These are phyloP conservation scores for Danaus melanippus DNA, from an alignment of 1,140 invertebrate species.

Conservation along the genomic window DNA sequence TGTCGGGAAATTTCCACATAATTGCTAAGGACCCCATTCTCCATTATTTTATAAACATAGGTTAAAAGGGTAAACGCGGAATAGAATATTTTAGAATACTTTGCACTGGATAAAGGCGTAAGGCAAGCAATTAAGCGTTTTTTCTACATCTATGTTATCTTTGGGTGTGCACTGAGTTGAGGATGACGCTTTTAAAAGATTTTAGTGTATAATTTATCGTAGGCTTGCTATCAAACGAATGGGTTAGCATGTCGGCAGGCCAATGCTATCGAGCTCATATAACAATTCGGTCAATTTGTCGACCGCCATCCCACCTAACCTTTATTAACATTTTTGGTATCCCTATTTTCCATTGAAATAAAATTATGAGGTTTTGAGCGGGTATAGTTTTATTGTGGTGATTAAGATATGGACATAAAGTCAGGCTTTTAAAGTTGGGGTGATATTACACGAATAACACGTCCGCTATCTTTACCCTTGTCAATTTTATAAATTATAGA, in stretches of 20 bases:
- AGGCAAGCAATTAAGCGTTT: constrained; percentile 19
- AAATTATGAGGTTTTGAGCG: constrained; percentile 57
- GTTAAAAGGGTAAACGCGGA: constrained; percentile 35
- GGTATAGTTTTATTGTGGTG: constrained; percentile 60
- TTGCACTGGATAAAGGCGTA: constrained; percentile 19
- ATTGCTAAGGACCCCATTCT: constrained; percentile 34
- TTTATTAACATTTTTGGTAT: constrained; percentile 52
- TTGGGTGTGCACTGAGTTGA: constrained; percentile 22
- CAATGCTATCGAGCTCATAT: constrained; percentile 34
- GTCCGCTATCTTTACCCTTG: no score
- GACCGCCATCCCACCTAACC: constrained; percentile 36
- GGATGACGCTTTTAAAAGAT: constrained; percentile 33
- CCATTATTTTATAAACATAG: constrained; percentile 15
- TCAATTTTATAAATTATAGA: no score
- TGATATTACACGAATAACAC: background rate
- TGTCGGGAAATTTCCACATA: constrained; percentile 43
- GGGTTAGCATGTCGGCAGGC: constrained; percentile 26
- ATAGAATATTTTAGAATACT: constrained; percentile 21
- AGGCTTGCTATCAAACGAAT: constrained; percentile 28
- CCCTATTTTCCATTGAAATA: constrained; percentile 49
- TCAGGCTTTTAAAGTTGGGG: constrained; percentile 45
- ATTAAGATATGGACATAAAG: constrained; percentile 61
- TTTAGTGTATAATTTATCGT: constrained; percentile 52
- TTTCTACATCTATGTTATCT: constrained; percentile 32
- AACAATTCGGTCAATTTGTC: constrained; percentile 58